Percentiles rank a stretch among this genome's conserved stretches.
Conservation (phyloP, 2,797 vertebrate species). For the Rhynchotus rufescens region DNA sequence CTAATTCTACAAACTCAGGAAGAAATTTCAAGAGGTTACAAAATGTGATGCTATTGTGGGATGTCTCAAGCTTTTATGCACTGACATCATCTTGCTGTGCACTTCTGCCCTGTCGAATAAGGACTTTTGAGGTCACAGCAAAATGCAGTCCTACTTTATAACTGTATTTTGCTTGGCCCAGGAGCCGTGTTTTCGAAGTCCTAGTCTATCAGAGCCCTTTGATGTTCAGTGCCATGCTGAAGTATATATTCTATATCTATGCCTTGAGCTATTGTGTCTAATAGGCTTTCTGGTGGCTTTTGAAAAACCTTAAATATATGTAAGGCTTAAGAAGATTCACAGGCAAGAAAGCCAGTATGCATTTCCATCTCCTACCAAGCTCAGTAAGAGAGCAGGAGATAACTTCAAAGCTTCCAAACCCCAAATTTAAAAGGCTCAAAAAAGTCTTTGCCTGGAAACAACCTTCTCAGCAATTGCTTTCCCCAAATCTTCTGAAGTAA, state of each 20-base stretch:
- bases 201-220: background rate
- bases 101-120: background rate
- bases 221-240: conserved; percentile 13
- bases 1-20: background rate
- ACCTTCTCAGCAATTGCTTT: background rate
- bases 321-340: conserved; percentile 19
- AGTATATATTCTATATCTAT: background rate
- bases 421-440: background rate
- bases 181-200: conserved; percentile 23
- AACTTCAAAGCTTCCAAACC: conserved; percentile 30
- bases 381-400: background rate
- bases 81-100: background rate
- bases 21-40: background rate
- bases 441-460: background rate
- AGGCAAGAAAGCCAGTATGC: conserved; percentile 5
- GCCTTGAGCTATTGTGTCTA: conserved; percentile 34
- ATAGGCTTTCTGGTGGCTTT: conserved; percentile 25
- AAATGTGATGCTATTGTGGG: background rate
- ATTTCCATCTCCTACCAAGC: background rate
- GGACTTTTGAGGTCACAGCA: background rate
- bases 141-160: background rate
- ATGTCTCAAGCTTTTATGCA: background rate
- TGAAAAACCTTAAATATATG: conserved; percentile 5
- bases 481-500: background rate
- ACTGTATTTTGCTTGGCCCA: conserved; percentile 5